Conservation (phyloP, 2,888 invertebrate genomes). For the Nephrotoma guestfalica region DNA sequence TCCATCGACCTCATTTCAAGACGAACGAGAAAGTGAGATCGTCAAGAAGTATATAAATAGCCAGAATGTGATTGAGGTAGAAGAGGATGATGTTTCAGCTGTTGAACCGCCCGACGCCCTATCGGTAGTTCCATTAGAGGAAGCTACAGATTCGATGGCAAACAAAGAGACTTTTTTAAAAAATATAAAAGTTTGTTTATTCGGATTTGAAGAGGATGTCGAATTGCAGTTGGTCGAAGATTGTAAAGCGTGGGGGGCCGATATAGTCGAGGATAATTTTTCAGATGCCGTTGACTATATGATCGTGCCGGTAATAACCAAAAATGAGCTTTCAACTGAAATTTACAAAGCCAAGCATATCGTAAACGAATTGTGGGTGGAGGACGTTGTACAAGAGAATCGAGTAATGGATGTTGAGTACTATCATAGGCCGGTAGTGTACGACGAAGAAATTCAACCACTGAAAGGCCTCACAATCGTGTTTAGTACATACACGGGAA, state of each 20-base stretch:
- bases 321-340: conserved; percentile 23
- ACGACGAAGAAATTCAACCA: conserved; percentile 34
- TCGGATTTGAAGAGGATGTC: conserved; percentile 33
- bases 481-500: conserved; percentile 58
- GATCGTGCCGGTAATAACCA: conserved; percentile 37
- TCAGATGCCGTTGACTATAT: conserved; percentile 47
- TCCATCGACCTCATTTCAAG: neutral
- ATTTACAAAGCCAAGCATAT: conserved; percentile 13
- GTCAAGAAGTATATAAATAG: conserved; percentile 26
- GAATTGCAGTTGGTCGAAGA: conserved; percentile 29
- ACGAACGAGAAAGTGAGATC: conserved; percentile 18
- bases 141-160: neutral
- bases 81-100: neutral
- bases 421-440: conserved; percentile 53
- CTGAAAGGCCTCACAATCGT: conserved; percentile 59
- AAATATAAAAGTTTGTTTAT: conserved; percentile 31
- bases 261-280: conserved; percentile 33
- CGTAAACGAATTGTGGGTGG: conserved; percentile 28
- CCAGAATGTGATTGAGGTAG: conserved; percentile 13
- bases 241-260: conserved; percentile 41
- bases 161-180: conserved; percentile 5
- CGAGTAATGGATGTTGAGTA: conserved; percentile 46
- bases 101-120: neutral
- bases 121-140: neutral
- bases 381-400: conserved; percentile 36